These are phyloP conservation scores for Centrocercus urophasianus DNA, from an alignment of 2,113 vertebrate species.

Conservation along the genomic window DNA sequence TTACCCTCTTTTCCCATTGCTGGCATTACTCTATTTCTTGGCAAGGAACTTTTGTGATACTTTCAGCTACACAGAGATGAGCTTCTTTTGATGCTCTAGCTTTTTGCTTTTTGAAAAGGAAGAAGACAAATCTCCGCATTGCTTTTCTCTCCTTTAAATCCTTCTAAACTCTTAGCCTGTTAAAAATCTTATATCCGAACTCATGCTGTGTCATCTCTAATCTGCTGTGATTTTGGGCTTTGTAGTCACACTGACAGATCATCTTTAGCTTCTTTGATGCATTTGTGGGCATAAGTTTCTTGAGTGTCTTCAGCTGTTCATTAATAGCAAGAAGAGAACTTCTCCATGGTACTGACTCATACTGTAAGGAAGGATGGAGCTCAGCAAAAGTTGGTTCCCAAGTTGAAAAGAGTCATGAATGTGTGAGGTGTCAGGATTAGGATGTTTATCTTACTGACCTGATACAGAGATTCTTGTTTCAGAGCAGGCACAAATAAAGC, in stretches of 20 bases:
- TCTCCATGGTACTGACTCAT: neutral
- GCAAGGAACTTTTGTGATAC: neutral
- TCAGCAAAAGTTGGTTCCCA: neutral
- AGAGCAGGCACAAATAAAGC: neutral
- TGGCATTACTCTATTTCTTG: neutral
- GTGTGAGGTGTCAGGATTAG: neutral
- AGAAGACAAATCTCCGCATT: neutral
- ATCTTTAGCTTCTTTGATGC: neutral
- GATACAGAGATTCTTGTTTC: neutral
- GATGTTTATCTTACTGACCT: neutral
- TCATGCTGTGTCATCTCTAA: neutral
- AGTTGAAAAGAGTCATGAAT: neutral
- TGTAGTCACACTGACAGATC: neutral
- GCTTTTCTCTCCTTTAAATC: neutral
- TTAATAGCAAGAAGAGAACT: neutral
- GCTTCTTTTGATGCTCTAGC: neutral
- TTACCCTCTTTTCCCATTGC: neutral
- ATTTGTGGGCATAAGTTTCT: conserved; percentile 6
- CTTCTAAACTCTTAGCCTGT: neutral
- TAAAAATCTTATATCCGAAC: neutral
- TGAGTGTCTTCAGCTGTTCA: conserved; percentile 43
- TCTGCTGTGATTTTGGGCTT: neutral
- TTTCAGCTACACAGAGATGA: neutral
- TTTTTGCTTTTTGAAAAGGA: neutral
- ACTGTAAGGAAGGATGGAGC: neutral